These are phyloP conservation scores for Catostomus latipinnis DNA, from an alignment of 2,797 vertebrate genomes.

Conservation along the genomic window DNA sequence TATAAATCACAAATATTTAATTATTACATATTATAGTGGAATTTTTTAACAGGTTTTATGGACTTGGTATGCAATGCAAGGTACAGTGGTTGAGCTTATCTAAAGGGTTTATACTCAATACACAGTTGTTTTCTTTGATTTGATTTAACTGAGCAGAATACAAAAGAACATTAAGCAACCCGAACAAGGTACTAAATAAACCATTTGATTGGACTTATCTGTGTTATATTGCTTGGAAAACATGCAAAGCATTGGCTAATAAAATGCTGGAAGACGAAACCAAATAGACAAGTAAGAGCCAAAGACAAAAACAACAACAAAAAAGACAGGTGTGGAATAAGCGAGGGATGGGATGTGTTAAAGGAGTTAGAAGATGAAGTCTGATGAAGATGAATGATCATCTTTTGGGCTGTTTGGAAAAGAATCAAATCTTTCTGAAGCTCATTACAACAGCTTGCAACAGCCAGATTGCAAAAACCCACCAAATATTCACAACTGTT, in stretches of 20 bases:
- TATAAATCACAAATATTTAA: too few relatives aligned
- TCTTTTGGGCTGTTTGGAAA: constrained; percentile 7
- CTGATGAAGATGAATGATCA: not conserved
- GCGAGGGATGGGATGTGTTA: not conserved
- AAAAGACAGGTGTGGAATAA: not conserved
- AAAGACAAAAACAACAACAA: not conserved
- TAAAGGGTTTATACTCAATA: too few relatives aligned
- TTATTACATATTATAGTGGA: too few relatives aligned
- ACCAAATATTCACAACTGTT: too few relatives aligned
- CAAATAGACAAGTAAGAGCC: not conserved
- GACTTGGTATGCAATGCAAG: too few relatives aligned
- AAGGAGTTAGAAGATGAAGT: constrained; percentile 13
- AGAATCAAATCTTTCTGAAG: not conserved
- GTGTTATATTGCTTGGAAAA: not conserved
- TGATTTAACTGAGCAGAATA: not conserved
- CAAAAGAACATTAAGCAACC: not conserved
- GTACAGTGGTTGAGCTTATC: too few relatives aligned
- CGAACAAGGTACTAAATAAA: constrained; percentile 16
- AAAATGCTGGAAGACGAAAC: not conserved
- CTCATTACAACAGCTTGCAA: constrained; percentile 24
- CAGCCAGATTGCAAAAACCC: not conserved
- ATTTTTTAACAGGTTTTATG: too few relatives aligned
- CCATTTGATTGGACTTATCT: constrained; percentile 19
- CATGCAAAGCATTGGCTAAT: not conserved
- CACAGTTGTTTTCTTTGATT: constrained; percentile 1